Base-by-base conservation (phyloP, 1,140 invertebrate species). In the Maniola jurtina region DNA sequence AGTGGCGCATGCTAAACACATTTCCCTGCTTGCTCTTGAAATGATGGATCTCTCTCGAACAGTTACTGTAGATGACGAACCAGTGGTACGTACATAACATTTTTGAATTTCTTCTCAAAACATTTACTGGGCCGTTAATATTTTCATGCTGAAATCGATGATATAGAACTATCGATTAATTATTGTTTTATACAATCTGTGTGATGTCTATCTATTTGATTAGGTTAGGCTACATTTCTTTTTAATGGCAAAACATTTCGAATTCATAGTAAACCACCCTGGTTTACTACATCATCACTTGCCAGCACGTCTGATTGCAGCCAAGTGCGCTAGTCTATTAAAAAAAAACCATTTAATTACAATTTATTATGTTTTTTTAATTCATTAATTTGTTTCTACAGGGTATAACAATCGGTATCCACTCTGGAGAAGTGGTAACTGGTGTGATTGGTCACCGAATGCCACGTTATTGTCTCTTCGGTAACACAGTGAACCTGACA, bases 381-480 rank as follows among this genome's bases (percentile, higher is more conserved):
- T 25, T 25, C 4, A 25, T 25, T 25, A 1, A 25, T 25, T 25
- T 25, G 25, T 25, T 25, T 25, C 25, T 25, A 60, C 87, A 98
- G 97, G 94, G 96, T 93, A 97, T 99, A 62, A 98, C 97, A 10
- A 98, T 99, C 73, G 98, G 98, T 11, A 98, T 99, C 68, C 98
- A 99, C 84, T 96, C 96, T 11, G 98, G 98, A 0, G 97, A 99
- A 89, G 97, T 98, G 6, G 97, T 99, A 36, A 98, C 98, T 0
- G 98, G 98, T 13, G 98, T 99, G 3, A 99, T 99, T 67, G 98
- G 98, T 4, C 97, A 98, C 91, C 94, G 97, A 60, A 98, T 99
- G 96, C 98, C 98, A 0, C 94, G 98, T n/a, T 99, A 99, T 84
- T 99, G 98, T 91, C 93, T 99, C 2, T 99, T 99, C 83, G 98